These are phyloP conservation scores for Glaucomys volans DNA, from an alignment of 2,113 vertebrate genomes.

Conservation along the genomic window DNA sequence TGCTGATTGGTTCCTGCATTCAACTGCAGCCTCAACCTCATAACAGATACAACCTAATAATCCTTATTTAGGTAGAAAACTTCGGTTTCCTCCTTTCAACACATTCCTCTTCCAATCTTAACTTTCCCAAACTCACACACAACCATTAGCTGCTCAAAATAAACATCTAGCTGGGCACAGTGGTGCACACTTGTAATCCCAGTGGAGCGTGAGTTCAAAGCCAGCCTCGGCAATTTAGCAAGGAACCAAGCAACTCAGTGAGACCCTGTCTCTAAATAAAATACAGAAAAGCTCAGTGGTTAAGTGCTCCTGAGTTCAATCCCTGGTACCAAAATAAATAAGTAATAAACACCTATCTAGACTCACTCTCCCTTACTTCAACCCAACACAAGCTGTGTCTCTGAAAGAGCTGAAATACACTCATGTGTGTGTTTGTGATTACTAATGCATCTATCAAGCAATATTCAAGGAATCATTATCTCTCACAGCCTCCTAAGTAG, in stretches of 20 bases:
- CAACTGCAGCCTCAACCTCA: background rate
- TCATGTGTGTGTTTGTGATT: background rate
- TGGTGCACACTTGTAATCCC: no score
- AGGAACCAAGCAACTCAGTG: no score
- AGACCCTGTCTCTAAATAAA: no score
- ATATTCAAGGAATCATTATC: background rate
- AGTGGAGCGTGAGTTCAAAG: no score
- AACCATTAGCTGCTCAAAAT: background rate
- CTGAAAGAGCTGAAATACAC: background rate
- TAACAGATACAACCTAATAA: background rate
- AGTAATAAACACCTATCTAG: background rate
- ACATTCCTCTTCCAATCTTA: background rate
- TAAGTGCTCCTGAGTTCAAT: no score
- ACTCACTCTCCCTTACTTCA: background rate
- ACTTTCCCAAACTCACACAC: background rate
- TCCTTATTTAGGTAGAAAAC: background rate
- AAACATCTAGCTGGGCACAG: background rate
- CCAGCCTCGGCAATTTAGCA: no score
- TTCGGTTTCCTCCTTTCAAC: background rate
- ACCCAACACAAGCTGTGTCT: background rate
- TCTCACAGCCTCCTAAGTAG: background rate
- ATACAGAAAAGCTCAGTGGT: no score
- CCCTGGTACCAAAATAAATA: no score
- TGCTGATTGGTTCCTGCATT: background rate
- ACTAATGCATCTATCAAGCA: background rate